Conservation (phyloP, 2,888 invertebrate species). For the Magallana nippona region DNA sequence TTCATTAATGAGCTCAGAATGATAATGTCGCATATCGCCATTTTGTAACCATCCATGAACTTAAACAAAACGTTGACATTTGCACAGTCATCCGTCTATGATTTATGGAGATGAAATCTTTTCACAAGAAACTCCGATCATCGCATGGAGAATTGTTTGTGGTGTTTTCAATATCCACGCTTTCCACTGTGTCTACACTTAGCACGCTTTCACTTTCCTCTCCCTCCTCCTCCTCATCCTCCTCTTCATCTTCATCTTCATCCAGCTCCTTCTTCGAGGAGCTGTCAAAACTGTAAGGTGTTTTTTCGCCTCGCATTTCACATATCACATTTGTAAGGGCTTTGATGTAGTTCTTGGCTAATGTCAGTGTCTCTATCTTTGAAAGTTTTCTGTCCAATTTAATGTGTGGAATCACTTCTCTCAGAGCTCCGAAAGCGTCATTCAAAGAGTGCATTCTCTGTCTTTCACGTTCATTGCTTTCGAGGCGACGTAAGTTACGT, state of each 20-base stretch:
- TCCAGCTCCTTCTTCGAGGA: constrained; percentile 56
- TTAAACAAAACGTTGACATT: constrained; percentile 22
- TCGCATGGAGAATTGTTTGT: constrained; percentile 3
- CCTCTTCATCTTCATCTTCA: constrained; percentile 42
- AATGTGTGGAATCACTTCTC: constrained; percentile 92
- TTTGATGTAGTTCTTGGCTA: constrained; percentile 94
- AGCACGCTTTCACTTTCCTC: constrained; percentile 10
- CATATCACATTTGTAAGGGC: constrained; percentile 92
- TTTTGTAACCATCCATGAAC: constrained; percentile 26
- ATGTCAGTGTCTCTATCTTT: constrained; percentile 92
- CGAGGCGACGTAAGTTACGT: constrained; percentile 90
- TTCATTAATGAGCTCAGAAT: constrained; percentile 37
- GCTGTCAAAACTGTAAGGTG: constrained; percentile 83
- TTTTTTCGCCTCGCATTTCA: constrained; percentile 87
- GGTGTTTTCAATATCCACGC: constrained; percentile 32
- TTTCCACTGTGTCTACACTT: constrained; percentile 20
- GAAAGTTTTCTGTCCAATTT: constrained; percentile 91
- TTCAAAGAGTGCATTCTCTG: constrained; percentile 96
- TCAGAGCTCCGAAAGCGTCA: constrained; percentile 92
- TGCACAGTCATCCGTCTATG: background rate
- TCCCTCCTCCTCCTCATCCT: constrained; percentile 37
- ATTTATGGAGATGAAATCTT: constrained; percentile 18
- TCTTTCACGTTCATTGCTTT: constrained; percentile 94
- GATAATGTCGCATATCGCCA: constrained; percentile 33
- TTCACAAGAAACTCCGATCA: background rate